A percentile compares a stretch with the other conserved stretches of the same genome.
Evolutionary conservation across 2,113 vertebrate genomes (phyloP).

Genomic region (Etheostoma spectabile): DNA sequence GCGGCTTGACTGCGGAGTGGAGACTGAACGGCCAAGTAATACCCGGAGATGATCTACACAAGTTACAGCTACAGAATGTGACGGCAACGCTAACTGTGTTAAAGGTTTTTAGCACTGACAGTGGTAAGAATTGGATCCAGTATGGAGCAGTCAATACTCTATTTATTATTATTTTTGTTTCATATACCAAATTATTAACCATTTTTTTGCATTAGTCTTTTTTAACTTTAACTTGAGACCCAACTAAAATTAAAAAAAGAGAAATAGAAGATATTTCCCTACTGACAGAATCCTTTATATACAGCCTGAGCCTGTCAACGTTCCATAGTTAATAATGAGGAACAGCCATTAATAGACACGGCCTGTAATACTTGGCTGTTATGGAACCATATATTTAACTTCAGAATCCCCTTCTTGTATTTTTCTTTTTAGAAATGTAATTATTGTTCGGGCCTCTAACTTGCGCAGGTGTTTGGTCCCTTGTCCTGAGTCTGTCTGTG

Average conservation of each 20-base stretch:
- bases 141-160: neutral
- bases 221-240: neutral
- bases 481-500: too few relatives aligned
- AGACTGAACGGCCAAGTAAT: accelerated
- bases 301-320: neutral
- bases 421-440: neutral
- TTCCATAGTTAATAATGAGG: neutral
- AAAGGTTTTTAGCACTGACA: neutral
- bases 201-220: neutral
- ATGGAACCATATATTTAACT: neutral
- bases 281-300: neutral
- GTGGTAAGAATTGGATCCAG: conserved; percentile 38
- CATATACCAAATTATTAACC: neutral
- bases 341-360: too few relatives aligned
- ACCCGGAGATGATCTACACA: accelerated
- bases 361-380: neutral
- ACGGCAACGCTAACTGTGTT: neutral
- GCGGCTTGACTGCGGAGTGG: conserved; percentile 18
- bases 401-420: neutral
- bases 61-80: accelerated
- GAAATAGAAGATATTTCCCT: neutral
- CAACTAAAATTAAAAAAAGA: neutral
- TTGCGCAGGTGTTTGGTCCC: too few relatives aligned
- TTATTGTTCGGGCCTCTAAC: too few relatives aligned
- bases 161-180: neutral